Conservation (phyloP, 1,140 invertebrate genomes). For the Caenorhabditis brenneri region DNA sequence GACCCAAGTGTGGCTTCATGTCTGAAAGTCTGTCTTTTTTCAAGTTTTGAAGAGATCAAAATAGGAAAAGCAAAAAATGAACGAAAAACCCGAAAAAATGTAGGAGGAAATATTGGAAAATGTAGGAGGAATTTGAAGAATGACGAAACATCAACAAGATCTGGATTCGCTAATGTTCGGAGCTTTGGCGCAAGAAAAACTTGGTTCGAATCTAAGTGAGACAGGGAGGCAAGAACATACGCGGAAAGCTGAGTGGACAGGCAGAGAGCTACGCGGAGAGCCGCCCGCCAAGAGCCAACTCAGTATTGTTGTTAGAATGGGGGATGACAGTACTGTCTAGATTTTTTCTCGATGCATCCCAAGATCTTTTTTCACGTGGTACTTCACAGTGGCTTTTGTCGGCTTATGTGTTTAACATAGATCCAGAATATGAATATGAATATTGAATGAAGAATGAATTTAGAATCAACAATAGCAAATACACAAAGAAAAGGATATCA, state of each 20-base stretch:
- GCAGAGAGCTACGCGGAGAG: not conserved
- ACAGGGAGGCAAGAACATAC: constrained; percentile 19
- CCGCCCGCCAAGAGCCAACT: constrained; percentile 6
- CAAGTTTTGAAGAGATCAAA: not conserved
- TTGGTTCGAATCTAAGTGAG: constrained; percentile 23
- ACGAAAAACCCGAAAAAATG: not conserved
- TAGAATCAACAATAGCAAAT: not conserved
- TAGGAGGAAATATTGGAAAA: not conserved
- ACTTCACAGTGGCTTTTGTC: constrained; percentile 3
- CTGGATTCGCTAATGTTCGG: constrained; percentile 40
- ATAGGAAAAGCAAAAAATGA: not conserved
- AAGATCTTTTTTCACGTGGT: not conserved
- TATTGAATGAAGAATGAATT: not conserved
- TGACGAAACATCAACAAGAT: constrained; percentile 32
- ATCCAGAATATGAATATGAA: not conserved
- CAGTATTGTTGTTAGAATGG: constrained; percentile 14
- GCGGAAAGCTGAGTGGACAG: constrained; percentile 35
- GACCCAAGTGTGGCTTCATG: constrained; percentile 20
- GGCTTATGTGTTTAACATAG: not conserved
- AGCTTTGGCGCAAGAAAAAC: constrained; percentile 38
- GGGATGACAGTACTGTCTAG: constrained; percentile 21
- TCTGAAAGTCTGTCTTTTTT: not conserved
- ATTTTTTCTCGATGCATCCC: not conserved
- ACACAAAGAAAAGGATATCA: not conserved
- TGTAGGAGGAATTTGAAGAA: constrained; percentile 14